Percentiles rank a stretch among this genome's conserved stretches.
Conservation (phyloP, 2,888 invertebrate species). For the Drosophila trichaetosa region DNA sequence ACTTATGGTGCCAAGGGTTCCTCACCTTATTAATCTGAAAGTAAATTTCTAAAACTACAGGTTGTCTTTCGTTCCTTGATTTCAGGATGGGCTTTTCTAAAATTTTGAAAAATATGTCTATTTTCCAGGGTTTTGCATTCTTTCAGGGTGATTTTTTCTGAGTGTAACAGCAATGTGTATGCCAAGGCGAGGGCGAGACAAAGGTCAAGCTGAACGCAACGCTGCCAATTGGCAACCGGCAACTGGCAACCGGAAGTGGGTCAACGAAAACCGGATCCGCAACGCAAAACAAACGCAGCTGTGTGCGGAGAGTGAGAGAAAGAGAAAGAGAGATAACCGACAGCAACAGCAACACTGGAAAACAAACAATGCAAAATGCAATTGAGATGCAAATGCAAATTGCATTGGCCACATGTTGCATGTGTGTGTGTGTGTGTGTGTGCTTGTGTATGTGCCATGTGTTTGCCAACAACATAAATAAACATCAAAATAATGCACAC, state of each 20-base stretch:
- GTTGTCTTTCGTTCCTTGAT: neutral
- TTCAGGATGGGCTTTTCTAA: neutral
- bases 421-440: conserved; percentile 33
- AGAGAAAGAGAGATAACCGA: conserved; percentile 5
- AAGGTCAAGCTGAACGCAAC: conserved; percentile 71
- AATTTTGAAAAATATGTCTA: neutral
- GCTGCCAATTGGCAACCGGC: conserved; percentile 41
- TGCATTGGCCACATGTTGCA: conserved; percentile 72
- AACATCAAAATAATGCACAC: conserved; percentile 80
- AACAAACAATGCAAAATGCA: conserved; percentile 75
- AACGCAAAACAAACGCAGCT: conserved; percentile 66
- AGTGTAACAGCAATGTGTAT: conserved; percentile 23
- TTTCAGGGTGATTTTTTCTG: neutral
- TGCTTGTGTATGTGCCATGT: conserved; percentile 19
- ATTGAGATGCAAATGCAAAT: conserved; percentile 81
- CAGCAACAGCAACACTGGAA: conserved; percentile 41
- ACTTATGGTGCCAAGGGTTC: neutral
- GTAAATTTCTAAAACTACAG: neutral
- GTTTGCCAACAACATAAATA: conserved; percentile 77
- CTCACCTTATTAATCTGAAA: neutral
- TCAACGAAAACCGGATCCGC: conserved; percentile 82
- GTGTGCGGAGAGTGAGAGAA: conserved; percentile 57
- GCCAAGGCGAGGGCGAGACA: conserved; percentile 61
- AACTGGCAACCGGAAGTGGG: conserved; percentile 81
- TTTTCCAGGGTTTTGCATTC: no score